Evolutionary conservation across 30 jellyfish, hydroid and myxozoan species (phyloP).

Genomic region (Aurelia aurita): DNA sequence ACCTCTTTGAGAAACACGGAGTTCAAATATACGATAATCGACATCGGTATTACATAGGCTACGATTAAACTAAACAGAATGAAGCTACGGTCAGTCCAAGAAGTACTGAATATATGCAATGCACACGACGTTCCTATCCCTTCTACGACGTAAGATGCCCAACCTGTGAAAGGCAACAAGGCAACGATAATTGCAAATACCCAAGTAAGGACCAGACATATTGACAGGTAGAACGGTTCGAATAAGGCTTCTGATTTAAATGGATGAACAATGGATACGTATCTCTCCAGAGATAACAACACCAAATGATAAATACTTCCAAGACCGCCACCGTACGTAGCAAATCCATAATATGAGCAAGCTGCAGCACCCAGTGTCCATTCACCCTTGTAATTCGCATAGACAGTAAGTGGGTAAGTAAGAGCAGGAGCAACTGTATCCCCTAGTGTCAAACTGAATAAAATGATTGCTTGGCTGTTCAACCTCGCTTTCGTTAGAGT

Average conservation of each 20-base stretch:
- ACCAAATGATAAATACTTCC: conserved; percentile 39
- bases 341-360: conserved; percentile 44
- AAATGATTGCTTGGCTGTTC: conserved; percentile 15
- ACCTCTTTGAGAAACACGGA: conserved; percentile 33
- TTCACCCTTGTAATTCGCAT: conserved; percentile 12
- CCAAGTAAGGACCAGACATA: conserved; percentile 34
- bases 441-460: conserved; percentile 41
- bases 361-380: conserved; percentile 12
- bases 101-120: conserved; percentile 9
- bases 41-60: conserved; percentile 47
- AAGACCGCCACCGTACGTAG: conserved; percentile 40
- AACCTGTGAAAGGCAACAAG: conserved; percentile 54
- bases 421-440: conserved; percentile 20
- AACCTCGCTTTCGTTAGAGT: background rate
- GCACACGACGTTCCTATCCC: conserved; percentile 61
- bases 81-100: conserved; percentile 18
- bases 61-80: conserved; percentile 8
- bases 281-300: conserved; percentile 49
- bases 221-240: background rate
- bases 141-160: conserved; percentile 32
- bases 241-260: conserved; percentile 3
- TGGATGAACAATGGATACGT: conserved; percentile 43
- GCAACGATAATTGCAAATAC: conserved; percentile 1
- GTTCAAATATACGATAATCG: conserved; percentile 14
- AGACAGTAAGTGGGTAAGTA: conserved; percentile 19